phyloP scores from a whole-genome alignment of 2,113 vertebrate genomes.

The Oceanodroma tethys region DNA sequence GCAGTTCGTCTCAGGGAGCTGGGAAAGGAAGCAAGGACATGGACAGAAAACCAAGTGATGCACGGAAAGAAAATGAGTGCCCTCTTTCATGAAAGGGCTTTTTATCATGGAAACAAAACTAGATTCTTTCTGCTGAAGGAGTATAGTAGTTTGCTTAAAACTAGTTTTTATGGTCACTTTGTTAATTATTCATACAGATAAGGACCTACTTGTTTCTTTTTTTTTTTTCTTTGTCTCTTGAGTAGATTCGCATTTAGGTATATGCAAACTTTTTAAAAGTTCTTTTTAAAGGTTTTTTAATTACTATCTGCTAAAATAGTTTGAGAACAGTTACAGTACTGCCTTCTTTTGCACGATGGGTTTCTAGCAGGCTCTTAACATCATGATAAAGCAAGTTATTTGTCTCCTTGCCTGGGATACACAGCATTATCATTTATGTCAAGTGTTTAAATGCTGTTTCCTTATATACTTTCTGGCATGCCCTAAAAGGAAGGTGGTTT shows the following conservation, averaged over 20 bases:
- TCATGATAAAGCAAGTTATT: background rate
- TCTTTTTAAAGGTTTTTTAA: background rate
- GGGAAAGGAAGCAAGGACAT: conserved; percentile 4
- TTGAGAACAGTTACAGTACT: background rate
- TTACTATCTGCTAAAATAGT: background rate
- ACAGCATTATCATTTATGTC: too few species aligned
- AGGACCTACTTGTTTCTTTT: background rate
- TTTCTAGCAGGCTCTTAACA: background rate
- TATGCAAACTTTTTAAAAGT: background rate
- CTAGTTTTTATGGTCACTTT: background rate
- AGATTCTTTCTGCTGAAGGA: conserved; percentile 21
- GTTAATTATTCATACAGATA: conserved; percentile 4
- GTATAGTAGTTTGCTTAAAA: background rate
- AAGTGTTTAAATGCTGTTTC: background rate
- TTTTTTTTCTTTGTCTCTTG: background rate
- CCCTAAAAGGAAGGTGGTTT: background rate
- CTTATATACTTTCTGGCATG: background rate
- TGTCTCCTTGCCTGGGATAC: background rate
- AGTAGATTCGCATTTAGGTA: background rate
- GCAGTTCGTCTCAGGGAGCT: background rate
- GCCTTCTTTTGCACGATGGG: background rate
- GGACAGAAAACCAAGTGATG: conserved; percentile 35
- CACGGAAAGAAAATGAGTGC: background rate
- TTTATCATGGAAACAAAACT: conserved; percentile 19
- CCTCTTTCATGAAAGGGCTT: conserved; percentile 18